Conservation (phyloP, 1,140 invertebrate species). For the Drosophila micromelanica region DNA sequence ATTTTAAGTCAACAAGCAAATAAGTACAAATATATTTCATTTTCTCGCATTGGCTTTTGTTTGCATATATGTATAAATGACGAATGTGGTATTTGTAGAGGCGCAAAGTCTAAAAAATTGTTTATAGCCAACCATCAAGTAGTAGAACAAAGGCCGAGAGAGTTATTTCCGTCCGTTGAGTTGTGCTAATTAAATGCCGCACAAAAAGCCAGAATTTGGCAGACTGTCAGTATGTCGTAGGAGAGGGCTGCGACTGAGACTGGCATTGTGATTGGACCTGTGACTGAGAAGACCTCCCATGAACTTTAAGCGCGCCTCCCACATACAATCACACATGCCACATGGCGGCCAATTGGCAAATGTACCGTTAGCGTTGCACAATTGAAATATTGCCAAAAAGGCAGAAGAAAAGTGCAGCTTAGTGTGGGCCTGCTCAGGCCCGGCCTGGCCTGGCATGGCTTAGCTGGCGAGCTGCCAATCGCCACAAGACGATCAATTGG, state of each 20-base stretch:
- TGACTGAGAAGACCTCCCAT: slow-evolving; percentile 61
- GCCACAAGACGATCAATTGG: slow-evolving; percentile 77
- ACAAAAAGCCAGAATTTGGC: slow-evolving; percentile 12
- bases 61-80: not conserved
- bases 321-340: slow-evolving; percentile 51
- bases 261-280: slow-evolving; percentile 14
- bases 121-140: slow-evolving; percentile 39
- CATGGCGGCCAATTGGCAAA: slow-evolving; percentile 48
- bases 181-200: slow-evolving; percentile 29
- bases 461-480: slow-evolving; percentile 68
- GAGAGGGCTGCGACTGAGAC: slow-evolving; percentile 1
- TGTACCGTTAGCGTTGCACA: slow-evolving; percentile 76
- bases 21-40: slow-evolving; percentile 64
- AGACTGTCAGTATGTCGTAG: slow-evolving; percentile 26
- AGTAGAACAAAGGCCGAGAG: slow-evolving; percentile 55
- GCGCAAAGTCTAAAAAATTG: slow-evolving; percentile 43
- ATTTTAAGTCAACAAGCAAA: slow-evolving; percentile 75
- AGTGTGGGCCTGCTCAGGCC: slow-evolving; percentile 46
- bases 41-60: slow-evolving; percentile 29
- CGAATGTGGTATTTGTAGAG: slow-evolving; percentile 33
- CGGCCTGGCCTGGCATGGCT: slow-evolving; percentile 10
- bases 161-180: slow-evolving; percentile 37
- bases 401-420: slow-evolving; percentile 59
- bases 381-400: slow-evolving; percentile 73
- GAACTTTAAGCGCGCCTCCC: slow-evolving; percentile 64